Conservation (phyloP, 2,113 vertebrate genomes). For the Protobothrops flavoviridis region DNA sequence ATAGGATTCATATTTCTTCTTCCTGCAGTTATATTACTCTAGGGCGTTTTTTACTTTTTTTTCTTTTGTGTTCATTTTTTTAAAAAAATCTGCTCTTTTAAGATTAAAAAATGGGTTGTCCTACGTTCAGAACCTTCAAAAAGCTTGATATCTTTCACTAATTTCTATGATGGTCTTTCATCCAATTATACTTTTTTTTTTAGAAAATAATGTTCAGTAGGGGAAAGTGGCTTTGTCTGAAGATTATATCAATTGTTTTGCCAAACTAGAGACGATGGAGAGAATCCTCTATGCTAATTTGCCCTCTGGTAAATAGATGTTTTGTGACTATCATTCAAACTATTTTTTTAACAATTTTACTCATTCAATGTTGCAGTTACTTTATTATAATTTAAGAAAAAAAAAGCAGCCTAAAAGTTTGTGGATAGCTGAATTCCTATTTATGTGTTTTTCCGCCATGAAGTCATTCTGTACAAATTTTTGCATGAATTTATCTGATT, state of each 20-base stretch:
- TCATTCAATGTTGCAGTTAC: neutral
- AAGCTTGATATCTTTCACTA: neutral
- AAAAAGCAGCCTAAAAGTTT: neutral
- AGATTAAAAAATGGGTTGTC: neutral
- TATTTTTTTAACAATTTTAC: neutral
- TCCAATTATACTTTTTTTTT: neutral
- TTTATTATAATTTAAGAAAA: neutral
- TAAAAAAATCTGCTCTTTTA: neutral
- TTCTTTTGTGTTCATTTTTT: neutral
- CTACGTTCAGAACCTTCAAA: neutral
- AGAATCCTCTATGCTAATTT: neutral
- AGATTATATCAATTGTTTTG: neutral
- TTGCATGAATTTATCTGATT: neutral
- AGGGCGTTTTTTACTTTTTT: neutral
- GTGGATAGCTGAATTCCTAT: neutral
- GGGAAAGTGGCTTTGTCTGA: neutral
- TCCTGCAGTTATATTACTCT: neutral
- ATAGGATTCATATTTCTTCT: neutral
- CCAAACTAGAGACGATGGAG: neutral
- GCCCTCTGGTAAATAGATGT: neutral
- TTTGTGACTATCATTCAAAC: neutral
- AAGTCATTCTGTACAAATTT: neutral
- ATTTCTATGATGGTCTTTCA: neutral
- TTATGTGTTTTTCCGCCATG: neutral
- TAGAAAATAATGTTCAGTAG: neutral